These are phyloP conservation scores for Indri indri DNA, from an alignment of 2,113 vertebrate species.

Conservation along the genomic window DNA sequence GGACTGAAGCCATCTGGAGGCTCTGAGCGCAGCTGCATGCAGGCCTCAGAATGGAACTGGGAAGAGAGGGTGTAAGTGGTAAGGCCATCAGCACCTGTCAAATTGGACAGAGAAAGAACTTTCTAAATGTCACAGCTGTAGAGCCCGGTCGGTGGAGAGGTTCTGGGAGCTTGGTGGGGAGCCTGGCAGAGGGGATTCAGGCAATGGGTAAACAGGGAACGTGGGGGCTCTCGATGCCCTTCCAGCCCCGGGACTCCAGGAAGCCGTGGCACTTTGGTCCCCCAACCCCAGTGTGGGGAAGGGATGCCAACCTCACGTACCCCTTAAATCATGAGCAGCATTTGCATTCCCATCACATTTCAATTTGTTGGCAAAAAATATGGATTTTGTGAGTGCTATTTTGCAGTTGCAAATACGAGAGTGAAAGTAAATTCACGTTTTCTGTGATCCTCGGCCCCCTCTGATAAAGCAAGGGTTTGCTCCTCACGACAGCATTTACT, in stretches of 20 bases:
- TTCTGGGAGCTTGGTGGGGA: neutral
- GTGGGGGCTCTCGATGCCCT: neutral
- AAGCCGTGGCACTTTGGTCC: accelerated
- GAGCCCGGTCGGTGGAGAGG: too few species aligned
- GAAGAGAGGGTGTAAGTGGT: accelerated
- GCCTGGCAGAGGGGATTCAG: accelerated
- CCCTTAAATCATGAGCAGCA: neutral
- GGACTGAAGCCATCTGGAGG: accelerated
- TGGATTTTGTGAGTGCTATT: accelerated
- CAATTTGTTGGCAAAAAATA: neutral
- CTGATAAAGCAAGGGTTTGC: accelerated
- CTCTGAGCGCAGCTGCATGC: accelerated
- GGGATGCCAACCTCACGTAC: accelerated
- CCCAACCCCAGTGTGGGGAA: too few species aligned
- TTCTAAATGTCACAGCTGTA: too few species aligned
- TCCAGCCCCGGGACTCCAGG: accelerated
- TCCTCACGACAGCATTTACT: accelerated
- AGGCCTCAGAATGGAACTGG: accelerated
- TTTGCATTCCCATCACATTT: accelerated
- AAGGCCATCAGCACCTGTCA: neutral
- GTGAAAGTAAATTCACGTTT: accelerated
- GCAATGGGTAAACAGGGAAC: accelerated
- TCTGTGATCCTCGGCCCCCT: neutral
- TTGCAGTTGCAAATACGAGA: accelerated
- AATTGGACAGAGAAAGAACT: neutral